phyloP scores from a whole-genome alignment of 2,113 vertebrate species.

The Callospermophilus lateralis region DNA sequence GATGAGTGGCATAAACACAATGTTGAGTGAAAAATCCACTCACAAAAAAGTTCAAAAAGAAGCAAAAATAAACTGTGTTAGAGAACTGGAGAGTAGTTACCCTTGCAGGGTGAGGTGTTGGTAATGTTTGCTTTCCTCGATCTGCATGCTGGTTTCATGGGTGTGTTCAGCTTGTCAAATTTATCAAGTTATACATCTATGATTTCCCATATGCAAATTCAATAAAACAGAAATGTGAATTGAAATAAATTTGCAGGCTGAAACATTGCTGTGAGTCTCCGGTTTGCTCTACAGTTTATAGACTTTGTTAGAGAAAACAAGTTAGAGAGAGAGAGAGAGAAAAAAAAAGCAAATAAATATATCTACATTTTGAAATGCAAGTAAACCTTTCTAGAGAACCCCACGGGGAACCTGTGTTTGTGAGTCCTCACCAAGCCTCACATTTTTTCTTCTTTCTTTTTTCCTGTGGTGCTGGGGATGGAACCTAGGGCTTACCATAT shows the following conservation, averaged over 20 bases:
- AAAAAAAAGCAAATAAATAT: not conserved
- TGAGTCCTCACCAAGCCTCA: slow-evolving; percentile 27
- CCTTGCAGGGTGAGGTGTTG: not conserved
- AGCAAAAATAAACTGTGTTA: not conserved
- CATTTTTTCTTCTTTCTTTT: not conserved
- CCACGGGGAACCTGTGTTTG: not conserved
- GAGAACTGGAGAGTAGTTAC: not conserved
- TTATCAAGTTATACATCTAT: slow-evolving; percentile 20
- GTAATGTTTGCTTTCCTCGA: not conserved
- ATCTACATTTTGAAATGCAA: not conserved
- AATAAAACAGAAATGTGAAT: not conserved
- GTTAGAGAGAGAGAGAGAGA: not conserved
- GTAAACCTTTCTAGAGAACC: not conserved
- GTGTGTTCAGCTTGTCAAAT: slow-evolving; percentile 6
- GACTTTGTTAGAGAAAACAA: slow-evolving; percentile 34
- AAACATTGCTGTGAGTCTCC: not conserved
- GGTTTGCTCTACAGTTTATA: slow-evolving; percentile 9
- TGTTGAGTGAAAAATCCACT: not conserved
- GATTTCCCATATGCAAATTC: not conserved
- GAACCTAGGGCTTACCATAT: too few species aligned
- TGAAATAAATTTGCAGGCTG: not conserved
- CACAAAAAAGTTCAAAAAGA: not conserved
- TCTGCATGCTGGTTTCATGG: slow-evolving; percentile 40
- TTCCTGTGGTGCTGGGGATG: not conserved
- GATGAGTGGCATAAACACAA: slow-evolving; percentile 8